Base-by-base conservation (phyloP, 2,888 invertebrate species). In the Dynastes maya region DNA sequence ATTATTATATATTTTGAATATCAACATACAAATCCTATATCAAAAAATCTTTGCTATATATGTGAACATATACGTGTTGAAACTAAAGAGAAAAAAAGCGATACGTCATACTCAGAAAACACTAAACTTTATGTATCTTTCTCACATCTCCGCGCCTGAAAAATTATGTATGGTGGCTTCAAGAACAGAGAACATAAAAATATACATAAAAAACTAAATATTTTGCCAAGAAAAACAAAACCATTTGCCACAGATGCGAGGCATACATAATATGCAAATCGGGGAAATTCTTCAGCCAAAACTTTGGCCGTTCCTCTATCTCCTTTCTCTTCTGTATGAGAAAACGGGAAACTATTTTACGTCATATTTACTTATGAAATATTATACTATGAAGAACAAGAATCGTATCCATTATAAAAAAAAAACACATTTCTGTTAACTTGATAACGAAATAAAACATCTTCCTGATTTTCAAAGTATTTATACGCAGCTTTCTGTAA, bases 191-290 rank as follows among this genome's bases (percentile, higher is more conserved):
- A 27, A 27, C 13, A 63, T 63, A 63, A 63, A 63, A 63, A 29
- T 5, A 63, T 63, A 63, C 63, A 63, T 63, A 63, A 63, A 63
- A 63, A 63, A 63, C 63, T 63, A 63, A 63, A 63, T 63, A 63
- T 63, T 63, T 63, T 63, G 63, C 32, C 27, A 32, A 29, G 63
- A 63, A 63, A 55, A 63, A 63, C 63, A 63, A 63, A 63, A 63
- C 63, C 63, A 63, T 63, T 63, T 32, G 8, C 63, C 63, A 29
- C 63, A 63, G 63, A 63, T 63, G 63, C 6, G 63, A 32, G 29
- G 13, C 27, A 63, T 13, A 63, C 63, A 63, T 63, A 67, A 67
- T 67, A 67, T 67, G 67, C 22, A 67, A 67, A 67, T 67, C 32
- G 49, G 27, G 45, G 67, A 67, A 67, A 67, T 11, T 67, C 67